Percentiles rank a stretch among this genome's conserved stretches.
Evolutionary conservation across 2,113 vertebrate species (phyloP).

Genomic region (Cyphomyrus plagiostoma): DNA sequence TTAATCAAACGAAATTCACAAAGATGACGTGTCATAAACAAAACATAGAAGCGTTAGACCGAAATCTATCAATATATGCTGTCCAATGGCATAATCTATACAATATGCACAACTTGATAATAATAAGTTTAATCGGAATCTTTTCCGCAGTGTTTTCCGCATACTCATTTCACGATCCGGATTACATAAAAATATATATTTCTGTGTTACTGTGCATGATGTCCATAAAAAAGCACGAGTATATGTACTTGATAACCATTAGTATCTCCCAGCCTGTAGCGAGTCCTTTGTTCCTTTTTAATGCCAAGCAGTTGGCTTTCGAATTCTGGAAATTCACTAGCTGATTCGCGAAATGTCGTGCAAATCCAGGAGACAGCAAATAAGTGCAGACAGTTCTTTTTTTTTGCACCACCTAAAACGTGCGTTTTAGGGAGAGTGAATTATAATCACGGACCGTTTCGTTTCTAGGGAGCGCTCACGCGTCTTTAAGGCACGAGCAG

Average conservation of each 20-base stretch:
- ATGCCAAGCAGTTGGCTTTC: background rate
- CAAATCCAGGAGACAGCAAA: background rate
- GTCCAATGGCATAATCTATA: background rate
- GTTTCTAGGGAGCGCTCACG: background rate
- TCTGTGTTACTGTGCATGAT: background rate
- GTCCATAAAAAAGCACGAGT: background rate
- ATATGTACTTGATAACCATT: background rate
- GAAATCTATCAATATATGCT: background rate
- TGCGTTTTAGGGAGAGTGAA: background rate
- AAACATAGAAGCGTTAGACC: background rate
- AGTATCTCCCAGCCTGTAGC: background rate
- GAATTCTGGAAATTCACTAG: background rate
- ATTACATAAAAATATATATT: background rate
- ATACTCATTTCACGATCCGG: background rate
- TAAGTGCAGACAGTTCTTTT: background rate
- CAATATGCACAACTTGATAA: background rate
- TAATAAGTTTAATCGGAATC: background rate
- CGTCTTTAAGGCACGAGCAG: background rate
- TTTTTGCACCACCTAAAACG: background rate
- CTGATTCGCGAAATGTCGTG: background rate
- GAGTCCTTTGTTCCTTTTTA: background rate
- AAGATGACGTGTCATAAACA: background rate
- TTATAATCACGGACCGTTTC: background rate
- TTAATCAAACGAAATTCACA: background rate
- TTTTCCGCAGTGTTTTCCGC: background rate